These are phyloP conservation scores for Chaetophractus vellerosus DNA, from an alignment of 2,797 vertebrate species.

Conservation along the genomic window DNA sequence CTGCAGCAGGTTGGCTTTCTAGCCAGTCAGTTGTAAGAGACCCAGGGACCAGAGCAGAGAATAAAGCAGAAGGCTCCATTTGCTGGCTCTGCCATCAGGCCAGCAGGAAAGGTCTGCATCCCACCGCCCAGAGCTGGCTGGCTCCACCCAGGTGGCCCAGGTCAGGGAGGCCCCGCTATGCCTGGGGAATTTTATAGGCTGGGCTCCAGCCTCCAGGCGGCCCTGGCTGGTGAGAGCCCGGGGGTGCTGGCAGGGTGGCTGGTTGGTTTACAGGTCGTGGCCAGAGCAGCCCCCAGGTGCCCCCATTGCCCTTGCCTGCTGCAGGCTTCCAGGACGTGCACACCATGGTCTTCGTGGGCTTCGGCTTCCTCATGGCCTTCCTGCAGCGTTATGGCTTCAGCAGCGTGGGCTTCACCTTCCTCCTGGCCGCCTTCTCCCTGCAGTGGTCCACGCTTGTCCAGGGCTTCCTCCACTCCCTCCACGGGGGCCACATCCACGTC, in stretches of 20 bases:
- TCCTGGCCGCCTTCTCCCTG: conserved; percentile 92
- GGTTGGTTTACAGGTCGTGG: not conserved
- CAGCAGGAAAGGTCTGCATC: not conserved
- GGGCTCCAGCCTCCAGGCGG: not conserved
- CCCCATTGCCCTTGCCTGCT: not conserved
- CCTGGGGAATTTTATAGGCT: conserved; percentile 5
- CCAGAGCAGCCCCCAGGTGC: not conserved
- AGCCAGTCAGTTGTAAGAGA: not conserved
- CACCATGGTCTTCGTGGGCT: conserved; percentile 95
- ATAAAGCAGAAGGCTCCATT: not conserved
- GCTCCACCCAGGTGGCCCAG: not conserved
- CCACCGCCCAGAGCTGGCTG: not conserved
- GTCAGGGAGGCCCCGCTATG: not conserved
- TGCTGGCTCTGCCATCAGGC: not conserved
- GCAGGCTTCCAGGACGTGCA: conserved; percentile 95
- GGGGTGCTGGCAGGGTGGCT: not conserved
- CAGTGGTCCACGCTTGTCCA: conserved; percentile 96
- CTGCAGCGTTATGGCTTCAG: conserved; percentile 94
- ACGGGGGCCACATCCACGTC: conserved; percentile 91
- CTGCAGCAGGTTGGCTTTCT: not conserved
- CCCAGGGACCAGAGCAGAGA: not conserved
- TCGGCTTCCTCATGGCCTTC: conserved; percentile 97
- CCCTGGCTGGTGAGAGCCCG: not conserved
- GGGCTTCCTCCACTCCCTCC: conserved; percentile 93
- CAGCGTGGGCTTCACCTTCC: conserved; percentile 94